A percentile compares a stretch with the other conserved stretches of the same genome.
phyloP scores from a whole-genome alignment of 2,888 invertebrate species.

The Rotaria socialis region DNA sequence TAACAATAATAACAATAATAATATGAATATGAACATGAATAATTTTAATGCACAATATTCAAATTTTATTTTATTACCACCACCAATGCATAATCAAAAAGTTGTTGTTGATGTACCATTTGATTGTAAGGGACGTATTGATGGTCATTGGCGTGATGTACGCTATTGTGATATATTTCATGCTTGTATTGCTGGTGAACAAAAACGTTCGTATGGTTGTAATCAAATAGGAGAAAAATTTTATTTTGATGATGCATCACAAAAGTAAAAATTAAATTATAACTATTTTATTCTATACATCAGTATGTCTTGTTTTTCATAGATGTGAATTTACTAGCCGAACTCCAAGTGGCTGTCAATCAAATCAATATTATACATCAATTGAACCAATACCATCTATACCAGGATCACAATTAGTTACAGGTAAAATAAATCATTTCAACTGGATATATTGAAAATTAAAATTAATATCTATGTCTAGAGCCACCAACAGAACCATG shows the following conservation, averaged over 20 bases:
- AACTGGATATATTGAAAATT: no score
- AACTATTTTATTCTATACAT: background rate
- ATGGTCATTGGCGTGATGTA: constrained; percentile 44
- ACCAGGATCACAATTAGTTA: background rate
- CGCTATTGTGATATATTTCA: constrained; percentile 46
- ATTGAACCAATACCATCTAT: constrained; percentile 7
- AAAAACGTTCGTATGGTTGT: constrained; percentile 44
- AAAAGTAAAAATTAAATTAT: background rate
- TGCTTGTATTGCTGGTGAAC: constrained; percentile 42
- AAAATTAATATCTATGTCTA: no score
- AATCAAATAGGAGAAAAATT: constrained; percentile 43
- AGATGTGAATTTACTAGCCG: constrained; percentile 43
- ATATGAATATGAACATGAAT: no score
- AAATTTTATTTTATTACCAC: constrained; percentile 36
- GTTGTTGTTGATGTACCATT: constrained; percentile 38
- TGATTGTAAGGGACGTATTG: constrained; percentile 37
- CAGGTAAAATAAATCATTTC: background rate
- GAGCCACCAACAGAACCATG: constrained; percentile 41
- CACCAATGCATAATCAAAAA: constrained; percentile 32
- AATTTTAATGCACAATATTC: constrained; percentile 11
- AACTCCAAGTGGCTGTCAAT: constrained; percentile 38
- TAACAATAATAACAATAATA: no score
- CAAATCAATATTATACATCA: constrained; percentile 39
- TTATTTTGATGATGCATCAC: constrained; percentile 43
- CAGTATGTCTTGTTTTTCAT: background rate